phyloP scores from a whole-genome alignment of 2,113 vertebrate species.

The Helogale parvula region DNA sequence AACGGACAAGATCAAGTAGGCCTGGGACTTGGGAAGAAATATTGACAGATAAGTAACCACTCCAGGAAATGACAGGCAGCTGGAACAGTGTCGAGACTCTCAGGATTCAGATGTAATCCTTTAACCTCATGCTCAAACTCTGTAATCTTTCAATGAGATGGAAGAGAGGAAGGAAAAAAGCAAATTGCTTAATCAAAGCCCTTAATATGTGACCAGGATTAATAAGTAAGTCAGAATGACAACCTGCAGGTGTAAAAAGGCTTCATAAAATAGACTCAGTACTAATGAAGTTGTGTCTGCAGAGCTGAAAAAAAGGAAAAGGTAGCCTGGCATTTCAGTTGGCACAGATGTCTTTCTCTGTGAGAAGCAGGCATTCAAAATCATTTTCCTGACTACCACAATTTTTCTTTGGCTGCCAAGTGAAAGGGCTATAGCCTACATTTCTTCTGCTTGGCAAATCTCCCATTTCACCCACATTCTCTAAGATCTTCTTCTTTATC shows the following conservation, averaged over 20 bases:
- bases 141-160: constrained; percentile 77
- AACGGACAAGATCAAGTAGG: constrained; percentile 90
- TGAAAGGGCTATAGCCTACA: not conserved
- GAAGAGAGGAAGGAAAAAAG: constrained; percentile 69
- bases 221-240: constrained; percentile 67
- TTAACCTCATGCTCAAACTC: constrained; percentile 83
- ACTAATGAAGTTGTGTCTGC: constrained; percentile 47
- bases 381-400: not conserved
- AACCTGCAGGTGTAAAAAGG: constrained; percentile 30
- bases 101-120: constrained; percentile 84
- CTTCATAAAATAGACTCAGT: constrained; percentile 14
- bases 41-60: constrained; percentile 89
- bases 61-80: constrained; percentile 87
- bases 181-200: constrained; percentile 81
- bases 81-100: constrained; percentile 81
- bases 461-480: not conserved
- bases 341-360: not conserved
- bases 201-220: constrained; percentile 76
- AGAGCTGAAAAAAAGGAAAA: not conserved
- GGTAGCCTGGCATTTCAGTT: not conserved
- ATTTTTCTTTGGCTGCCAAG: constrained; percentile 12
- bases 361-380: not conserved
- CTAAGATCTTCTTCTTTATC: not conserved
- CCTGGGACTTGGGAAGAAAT: constrained; percentile 88
- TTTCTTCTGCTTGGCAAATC: not conserved